Conservation (phyloP, 1,140 invertebrate species). For the Chrysopa pallens region DNA sequence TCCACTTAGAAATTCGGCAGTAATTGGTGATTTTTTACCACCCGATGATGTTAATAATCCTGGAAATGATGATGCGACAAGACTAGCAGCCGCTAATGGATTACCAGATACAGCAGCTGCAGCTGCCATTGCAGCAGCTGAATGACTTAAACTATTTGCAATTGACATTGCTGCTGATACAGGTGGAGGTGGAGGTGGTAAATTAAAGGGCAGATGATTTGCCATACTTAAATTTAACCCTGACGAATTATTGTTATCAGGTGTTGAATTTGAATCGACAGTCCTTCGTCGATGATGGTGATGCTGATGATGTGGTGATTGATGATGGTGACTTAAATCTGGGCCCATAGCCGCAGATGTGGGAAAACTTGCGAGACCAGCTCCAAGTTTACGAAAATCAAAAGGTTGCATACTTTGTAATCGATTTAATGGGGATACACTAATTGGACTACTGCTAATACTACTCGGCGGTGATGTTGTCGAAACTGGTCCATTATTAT, state of each 20-base stretch:
- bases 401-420: constrained; percentile 91
- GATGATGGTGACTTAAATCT: constrained; percentile 14
- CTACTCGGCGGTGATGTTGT: constrained; percentile 23
- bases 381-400: constrained; percentile 66
- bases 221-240: constrained; percentile 39
- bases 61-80: constrained; percentile 24
- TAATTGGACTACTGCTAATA: constrained; percentile 30
- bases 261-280: constrained; percentile 9
- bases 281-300: constrained; percentile 14
- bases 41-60: constrained; percentile 17
- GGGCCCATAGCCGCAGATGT: constrained; percentile 16
- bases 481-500: constrained; percentile 13
- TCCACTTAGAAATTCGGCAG: constrained; percentile 19
- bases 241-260: constrained; percentile 27
- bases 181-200: constrained; percentile 28
- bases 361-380: constrained; percentile 24
- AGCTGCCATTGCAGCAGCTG: constrained; percentile 31
- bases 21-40: constrained; percentile 21
- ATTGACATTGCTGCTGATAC: constrained; percentile 17
- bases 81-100: constrained; percentile 21
- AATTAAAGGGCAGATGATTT: constrained; percentile 38
- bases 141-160: constrained; percentile 28
- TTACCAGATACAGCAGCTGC: constrained; percentile 24
- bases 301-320: constrained; percentile 15
- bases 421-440: constrained; percentile 64